Evolutionary conservation across 2,888 invertebrate species (phyloP).

Genomic region (Parthenolecanium corni): DNA sequence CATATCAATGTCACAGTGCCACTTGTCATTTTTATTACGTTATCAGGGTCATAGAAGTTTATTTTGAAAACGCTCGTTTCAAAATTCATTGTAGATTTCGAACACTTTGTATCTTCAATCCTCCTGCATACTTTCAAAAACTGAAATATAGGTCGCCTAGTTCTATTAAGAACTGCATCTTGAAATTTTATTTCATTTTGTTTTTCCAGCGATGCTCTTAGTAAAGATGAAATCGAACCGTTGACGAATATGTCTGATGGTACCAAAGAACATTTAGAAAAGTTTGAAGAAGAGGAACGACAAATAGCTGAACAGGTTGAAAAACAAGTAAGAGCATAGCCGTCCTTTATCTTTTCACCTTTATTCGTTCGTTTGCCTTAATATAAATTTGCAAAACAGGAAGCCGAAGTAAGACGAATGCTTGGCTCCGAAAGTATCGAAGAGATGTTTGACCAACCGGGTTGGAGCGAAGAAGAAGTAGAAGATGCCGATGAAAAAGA

Average conservation of each 20-base stretch:
- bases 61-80: no score
- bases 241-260: constrained; percentile 32
- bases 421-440: constrained; percentile 43
- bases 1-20: no score
- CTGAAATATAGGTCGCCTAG: no score
- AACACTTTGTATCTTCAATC: no score
- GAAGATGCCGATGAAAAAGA: constrained; percentile 41
- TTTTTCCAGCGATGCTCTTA: constrained; percentile 21
- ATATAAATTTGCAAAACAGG: constrained; percentile 36
- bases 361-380: background rate
- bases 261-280: constrained; percentile 41
- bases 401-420: constrained; percentile 43
- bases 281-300: constrained; percentile 46
- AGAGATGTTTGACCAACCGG: constrained; percentile 45
- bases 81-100: no score
- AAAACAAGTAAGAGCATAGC: constrained; percentile 35
- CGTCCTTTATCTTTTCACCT: background rate
- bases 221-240: background rate
- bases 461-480: constrained; percentile 55
- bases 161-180: no score
- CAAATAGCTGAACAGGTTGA: constrained; percentile 44
- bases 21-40: no score
- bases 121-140: no score
- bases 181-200: no score
- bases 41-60: no score